Evolutionary conservation across 2,797 vertebrate species (phyloP).

Genomic region (Limosa lapponica): DNA sequence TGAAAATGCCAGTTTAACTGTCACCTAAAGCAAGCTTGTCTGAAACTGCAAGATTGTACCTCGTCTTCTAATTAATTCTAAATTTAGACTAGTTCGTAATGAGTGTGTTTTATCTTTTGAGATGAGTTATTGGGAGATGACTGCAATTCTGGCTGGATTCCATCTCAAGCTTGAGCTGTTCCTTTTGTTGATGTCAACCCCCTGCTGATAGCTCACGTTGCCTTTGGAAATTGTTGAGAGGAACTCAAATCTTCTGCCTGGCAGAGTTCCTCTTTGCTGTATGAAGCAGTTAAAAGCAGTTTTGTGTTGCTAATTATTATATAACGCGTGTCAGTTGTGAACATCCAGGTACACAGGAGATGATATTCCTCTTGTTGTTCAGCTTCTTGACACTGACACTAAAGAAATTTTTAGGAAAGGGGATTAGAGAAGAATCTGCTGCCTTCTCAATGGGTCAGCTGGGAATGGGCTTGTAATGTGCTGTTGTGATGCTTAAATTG

Average conservation of each 20-base stretch:
- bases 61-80: slow-evolving; percentile 39
- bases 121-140: slow-evolving; percentile 33
- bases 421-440: not conserved
- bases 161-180: slow-evolving; percentile 30
- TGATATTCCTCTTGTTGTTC: not conserved
- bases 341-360: not conserved
- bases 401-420: not conserved
- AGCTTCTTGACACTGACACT: not conserved
- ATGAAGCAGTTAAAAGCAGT: slow-evolving; percentile 7
- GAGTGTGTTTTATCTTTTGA: slow-evolving; percentile 36
- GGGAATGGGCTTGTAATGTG: not conserved
- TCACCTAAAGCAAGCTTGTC: slow-evolving; percentile 3
- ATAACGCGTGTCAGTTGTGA: not conserved
- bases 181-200: slow-evolving; percentile 39
- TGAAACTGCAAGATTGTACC: slow-evolving; percentile 8
- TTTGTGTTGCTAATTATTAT: slow-evolving; percentile 16
- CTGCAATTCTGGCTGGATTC: slow-evolving; percentile 46
- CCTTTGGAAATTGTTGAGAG: slow-evolving; percentile 13
- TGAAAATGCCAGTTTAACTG: slow-evolving; percentile 37
- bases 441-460: not conserved
- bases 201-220: not conserved
- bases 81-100: slow-evolving; percentile 30
- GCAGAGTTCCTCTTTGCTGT: not conserved
- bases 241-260: not conserved
- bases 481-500: not conserved